phyloP scores from a whole-genome alignment of 2,113 vertebrate genomes.

The Bubo bubo region DNA sequence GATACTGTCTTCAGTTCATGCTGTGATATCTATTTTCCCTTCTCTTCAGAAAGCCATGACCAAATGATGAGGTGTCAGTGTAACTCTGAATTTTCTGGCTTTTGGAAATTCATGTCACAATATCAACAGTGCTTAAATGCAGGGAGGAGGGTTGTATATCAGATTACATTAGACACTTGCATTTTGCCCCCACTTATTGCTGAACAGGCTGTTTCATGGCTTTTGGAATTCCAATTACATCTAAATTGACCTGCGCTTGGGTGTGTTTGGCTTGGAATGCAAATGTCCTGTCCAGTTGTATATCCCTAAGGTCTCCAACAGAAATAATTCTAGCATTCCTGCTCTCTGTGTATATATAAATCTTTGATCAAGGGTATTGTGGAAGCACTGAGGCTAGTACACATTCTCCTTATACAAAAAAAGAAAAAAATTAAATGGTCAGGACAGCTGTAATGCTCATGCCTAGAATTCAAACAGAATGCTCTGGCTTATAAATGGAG shows the following conservation, averaged over 20 bases:
- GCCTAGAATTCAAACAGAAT: background rate
- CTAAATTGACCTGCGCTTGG: background rate
- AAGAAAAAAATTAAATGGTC: background rate
- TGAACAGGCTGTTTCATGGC: constrained; percentile 64
- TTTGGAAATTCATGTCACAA: constrained; percentile 59
- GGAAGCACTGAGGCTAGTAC: background rate
- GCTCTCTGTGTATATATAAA: constrained; percentile 29
- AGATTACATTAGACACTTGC: constrained; percentile 43
- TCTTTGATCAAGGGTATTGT: constrained; percentile 21
- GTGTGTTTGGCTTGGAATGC: constrained; percentile 55
- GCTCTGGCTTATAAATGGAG: constrained; percentile 5
- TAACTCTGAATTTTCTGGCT: constrained; percentile 35
- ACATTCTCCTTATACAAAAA: background rate
- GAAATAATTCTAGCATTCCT: constrained; percentile 57
- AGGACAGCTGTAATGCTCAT: constrained; percentile 5
- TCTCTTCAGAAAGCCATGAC: constrained; percentile 25
- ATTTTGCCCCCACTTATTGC: constrained; percentile 41
- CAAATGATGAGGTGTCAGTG: background rate
- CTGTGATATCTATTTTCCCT: background rate
- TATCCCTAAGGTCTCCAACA: constrained; percentile 42
- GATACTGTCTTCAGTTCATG: constrained; percentile 12
- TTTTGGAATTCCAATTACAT: constrained; percentile 47
- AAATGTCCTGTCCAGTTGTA: constrained; percentile 41
- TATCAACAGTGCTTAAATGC: constrained; percentile 24
- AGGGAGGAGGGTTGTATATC: background rate